Evolutionary conservation across 2,888 invertebrate species (phyloP).

Genomic region (Ypsolopha scabrella): DNA sequence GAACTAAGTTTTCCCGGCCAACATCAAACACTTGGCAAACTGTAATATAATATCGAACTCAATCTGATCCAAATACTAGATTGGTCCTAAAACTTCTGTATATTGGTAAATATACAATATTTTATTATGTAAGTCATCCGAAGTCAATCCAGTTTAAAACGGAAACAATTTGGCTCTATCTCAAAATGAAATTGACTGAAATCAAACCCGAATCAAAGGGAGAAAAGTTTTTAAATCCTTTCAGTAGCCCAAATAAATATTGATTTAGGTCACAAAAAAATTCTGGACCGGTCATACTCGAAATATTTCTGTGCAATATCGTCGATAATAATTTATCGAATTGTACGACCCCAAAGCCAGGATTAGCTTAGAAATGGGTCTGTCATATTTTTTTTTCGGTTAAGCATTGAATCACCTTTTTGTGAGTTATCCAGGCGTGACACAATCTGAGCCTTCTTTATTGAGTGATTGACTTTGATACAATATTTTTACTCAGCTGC

Average conservation of each 20-base stretch:
- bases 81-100: too few species aligned
- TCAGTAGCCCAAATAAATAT: neutral
- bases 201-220: neutral
- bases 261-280: neutral
- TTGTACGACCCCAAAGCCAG: neutral
- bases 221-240: neutral
- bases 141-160: too few species aligned
- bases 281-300: neutral
- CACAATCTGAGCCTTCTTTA: neutral
- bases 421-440: neutral
- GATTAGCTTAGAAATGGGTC: neutral
- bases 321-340: neutral
- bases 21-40: too few species aligned
- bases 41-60: too few species aligned
- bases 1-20: too few species aligned
- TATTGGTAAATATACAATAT: too few species aligned
- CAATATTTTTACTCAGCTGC: too few species aligned
- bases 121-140: too few species aligned
- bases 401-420: neutral
- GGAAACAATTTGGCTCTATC: too few species aligned
- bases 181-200: neutral
- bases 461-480: neutral
- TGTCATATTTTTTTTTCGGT: neutral
- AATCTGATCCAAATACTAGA: too few species aligned
- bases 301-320: neutral